phyloP scores from a whole-genome alignment of 2,797 vertebrate species.

The Serranus cabrilla region DNA sequence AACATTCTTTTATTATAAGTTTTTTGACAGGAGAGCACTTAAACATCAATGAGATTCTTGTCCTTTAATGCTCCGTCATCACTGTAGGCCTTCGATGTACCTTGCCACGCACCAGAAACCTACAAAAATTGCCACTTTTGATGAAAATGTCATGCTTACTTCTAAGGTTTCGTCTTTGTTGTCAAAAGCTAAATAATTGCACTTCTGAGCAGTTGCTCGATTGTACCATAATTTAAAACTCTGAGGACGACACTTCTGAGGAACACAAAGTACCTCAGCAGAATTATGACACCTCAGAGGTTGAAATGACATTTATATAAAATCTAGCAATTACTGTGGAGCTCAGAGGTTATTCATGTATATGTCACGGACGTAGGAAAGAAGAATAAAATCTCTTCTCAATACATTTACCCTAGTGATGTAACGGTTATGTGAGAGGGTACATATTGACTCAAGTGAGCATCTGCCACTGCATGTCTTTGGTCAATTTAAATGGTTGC shows the following conservation, averaged over 20 bases:
- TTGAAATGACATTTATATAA: conserved; percentile 62
- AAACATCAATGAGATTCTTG: conserved; percentile 5
- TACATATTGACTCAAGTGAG: conserved; percentile 8
- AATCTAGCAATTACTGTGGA: conserved; percentile 47
- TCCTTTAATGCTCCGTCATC: conserved; percentile 9
- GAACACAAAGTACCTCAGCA: conserved; percentile 22
- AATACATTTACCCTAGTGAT: conserved; percentile 11
- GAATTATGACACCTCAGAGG: conserved; percentile 48
- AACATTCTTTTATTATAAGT: no score
- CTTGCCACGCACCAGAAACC: background rate
- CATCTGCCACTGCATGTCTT: conserved; percentile 9
- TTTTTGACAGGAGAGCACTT: conserved; percentile 6
- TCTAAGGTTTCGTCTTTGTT: conserved; percentile 27
- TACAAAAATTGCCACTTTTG: conserved; percentile 5
- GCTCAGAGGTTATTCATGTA: conserved; percentile 43
- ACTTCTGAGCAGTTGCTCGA: conserved; percentile 15
- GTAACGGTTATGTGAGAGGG: background rate
- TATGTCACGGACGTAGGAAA: conserved; percentile 27
- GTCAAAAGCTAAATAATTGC: conserved; percentile 38
- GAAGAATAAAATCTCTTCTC: conserved; percentile 16
- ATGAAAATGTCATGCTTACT: conserved; percentile 40
- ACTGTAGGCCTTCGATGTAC: background rate
- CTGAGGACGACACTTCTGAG: background rate
- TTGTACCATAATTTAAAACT: conserved; percentile 33
- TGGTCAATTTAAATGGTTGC: background rate